These are phyloP conservation scores for Diglossa cyanea DNA, from an alignment of 2,797 vertebrate species.

Conservation along the genomic window DNA sequence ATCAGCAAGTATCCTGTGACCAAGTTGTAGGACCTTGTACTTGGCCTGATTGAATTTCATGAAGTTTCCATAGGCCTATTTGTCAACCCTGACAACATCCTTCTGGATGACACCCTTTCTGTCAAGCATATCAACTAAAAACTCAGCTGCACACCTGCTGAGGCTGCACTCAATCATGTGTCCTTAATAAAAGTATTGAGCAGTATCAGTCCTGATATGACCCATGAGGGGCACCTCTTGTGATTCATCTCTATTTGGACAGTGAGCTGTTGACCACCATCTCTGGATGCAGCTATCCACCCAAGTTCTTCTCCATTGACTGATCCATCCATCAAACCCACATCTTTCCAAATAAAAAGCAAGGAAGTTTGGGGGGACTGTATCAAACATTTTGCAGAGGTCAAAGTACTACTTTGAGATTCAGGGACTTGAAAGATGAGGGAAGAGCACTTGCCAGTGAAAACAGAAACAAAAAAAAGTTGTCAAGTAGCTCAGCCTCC, in stretches of 20 bases:
- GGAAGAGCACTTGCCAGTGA: background rate
- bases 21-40: background rate
- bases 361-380: fast-evolving
- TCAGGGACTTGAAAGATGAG: background rate
- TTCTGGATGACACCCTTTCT: background rate
- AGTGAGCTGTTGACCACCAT: background rate
- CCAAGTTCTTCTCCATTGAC: background rate
- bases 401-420: background rate
- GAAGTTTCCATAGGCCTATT: background rate
- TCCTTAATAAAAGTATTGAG: background rate
- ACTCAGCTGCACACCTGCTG: background rate
- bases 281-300: background rate
- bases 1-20: background rate
- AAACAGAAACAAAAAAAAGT: background rate
- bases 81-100: background rate
- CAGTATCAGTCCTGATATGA: fast-evolving
- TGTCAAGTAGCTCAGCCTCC: background rate
- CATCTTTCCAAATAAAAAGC: background rate
- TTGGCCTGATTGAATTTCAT: background rate
- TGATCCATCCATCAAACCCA: background rate
- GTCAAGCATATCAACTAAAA: background rate
- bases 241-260: background rate
- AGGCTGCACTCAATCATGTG: background rate
- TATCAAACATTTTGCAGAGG: background rate
- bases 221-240: background rate